Evolutionary conservation across 92 coral and sea anemone species (phyloP).

Genomic region (Phenganax subtilis): DNA sequence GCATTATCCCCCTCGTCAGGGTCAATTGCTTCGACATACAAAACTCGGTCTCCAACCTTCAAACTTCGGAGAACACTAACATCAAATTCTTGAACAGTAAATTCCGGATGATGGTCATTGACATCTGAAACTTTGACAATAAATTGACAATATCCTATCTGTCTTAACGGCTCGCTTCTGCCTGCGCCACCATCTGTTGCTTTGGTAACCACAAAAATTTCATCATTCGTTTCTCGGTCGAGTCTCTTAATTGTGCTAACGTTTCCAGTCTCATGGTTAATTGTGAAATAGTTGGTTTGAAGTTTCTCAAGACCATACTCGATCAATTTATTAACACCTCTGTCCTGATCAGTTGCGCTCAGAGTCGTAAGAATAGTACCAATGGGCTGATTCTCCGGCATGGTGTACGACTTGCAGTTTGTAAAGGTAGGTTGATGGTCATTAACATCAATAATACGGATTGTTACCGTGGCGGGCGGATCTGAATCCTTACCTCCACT

Average conservation of each 20-base stretch:
- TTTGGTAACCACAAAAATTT: conserved; percentile 51
- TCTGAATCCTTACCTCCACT: conserved; percentile 62
- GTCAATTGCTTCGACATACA: conserved; percentile 57
- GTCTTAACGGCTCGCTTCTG: conserved; percentile 52
- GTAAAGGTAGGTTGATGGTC: conserved; percentile 72
- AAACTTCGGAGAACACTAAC: conserved; percentile 39
- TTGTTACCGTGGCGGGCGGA: conserved; percentile 64
- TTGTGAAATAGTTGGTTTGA: conserved; percentile 46
- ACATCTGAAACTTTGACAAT: conserved; percentile 55
- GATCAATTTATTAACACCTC: conserved; percentile 42
- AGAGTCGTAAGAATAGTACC: conserved; percentile 58
- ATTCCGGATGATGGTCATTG: conserved; percentile 61
- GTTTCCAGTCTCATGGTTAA: conserved; percentile 48
- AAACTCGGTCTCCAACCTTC: neutral
- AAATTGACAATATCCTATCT: conserved; percentile 57
- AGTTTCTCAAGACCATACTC: conserved; percentile 52
- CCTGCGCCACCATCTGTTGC: conserved; percentile 51
- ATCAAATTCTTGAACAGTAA: conserved; percentile 51
- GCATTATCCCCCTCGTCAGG: conserved; percentile 62
- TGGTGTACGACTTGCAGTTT: neutral
- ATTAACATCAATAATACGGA: conserved; percentile 67
- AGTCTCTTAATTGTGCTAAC: conserved; percentile 47
- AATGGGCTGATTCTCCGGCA: conserved; percentile 40
- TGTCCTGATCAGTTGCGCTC: conserved; percentile 72
- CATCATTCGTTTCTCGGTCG: conserved; percentile 51